Percentiles rank a stretch among this genome's conserved stretches.
These are phyloP conservation scores for Lithophane semibrunnea DNA, from an alignment of 2,888 invertebrate species.

Conservation along the genomic window DNA sequence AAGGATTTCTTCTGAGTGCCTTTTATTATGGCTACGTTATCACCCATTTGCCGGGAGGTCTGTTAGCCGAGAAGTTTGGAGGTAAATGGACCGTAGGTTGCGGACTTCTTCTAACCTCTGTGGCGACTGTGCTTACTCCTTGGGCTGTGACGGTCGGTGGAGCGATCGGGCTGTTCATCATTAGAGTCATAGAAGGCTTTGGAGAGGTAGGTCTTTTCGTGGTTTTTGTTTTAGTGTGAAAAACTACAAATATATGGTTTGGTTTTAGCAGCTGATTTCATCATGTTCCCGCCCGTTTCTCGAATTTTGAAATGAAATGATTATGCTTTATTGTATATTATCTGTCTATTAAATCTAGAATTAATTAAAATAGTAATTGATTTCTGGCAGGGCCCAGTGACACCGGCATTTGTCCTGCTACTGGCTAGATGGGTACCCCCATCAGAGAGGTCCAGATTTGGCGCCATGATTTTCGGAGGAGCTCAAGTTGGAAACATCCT, in stretches of 20 bases:
- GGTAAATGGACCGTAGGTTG: conserved; percentile 95
- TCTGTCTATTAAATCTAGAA: neutral
- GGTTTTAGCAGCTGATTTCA: neutral
- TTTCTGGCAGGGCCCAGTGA: conserved; percentile 88
- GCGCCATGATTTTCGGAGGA: conserved; percentile 91
- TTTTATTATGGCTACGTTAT: conserved; percentile 96
- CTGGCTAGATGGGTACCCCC: conserved; percentile 91
- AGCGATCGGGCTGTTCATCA: conserved; percentile 89
- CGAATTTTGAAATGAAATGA: too few relatives aligned
- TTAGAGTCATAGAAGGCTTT: conserved; percentile 87
- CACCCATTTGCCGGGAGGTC: conserved; percentile 95
- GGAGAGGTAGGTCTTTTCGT: conserved; percentile 91
- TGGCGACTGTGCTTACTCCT: conserved; percentile 95
- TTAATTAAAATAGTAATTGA: neutral
- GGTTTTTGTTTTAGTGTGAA: neutral
- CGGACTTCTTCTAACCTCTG: conserved; percentile 94
- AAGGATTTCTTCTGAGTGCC: conserved; percentile 94
- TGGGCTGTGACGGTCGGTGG: conserved; percentile 91
- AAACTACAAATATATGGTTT: neutral
- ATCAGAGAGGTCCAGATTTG: conserved; percentile 89
- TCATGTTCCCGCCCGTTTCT: neutral
- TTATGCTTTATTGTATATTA: too few relatives aligned
- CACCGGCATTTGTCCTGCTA: conserved; percentile 91
- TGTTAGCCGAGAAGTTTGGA: conserved; percentile 95
- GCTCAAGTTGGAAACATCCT: conserved; percentile 89